Evolutionary conservation across 2,888 invertebrate genomes (phyloP).

Genomic region (Sinelater perroti): DNA sequence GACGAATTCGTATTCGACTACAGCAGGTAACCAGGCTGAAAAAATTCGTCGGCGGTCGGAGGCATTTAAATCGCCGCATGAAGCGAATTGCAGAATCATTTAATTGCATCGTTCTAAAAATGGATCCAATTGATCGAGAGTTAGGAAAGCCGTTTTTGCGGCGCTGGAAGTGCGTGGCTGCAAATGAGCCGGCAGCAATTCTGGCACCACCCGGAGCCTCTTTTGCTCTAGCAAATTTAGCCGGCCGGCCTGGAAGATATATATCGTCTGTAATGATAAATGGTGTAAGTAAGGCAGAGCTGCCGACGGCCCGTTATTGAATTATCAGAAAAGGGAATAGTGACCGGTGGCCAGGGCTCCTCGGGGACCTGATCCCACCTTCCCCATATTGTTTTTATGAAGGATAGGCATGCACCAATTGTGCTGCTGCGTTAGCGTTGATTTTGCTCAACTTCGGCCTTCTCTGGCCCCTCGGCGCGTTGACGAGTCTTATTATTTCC

Average conservation of each 20-base stretch:
- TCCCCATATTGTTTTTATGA: constrained; percentile 55
- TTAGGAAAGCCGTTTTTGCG: not conserved
- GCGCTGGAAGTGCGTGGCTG: too few relatives aligned
- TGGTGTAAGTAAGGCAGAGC: constrained; percentile 44
- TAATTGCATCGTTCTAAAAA: not conserved
- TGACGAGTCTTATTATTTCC: too few relatives aligned
- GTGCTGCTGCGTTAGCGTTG: constrained; percentile 36
- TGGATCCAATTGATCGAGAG: too few relatives aligned
- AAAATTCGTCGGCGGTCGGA: constrained; percentile 1
- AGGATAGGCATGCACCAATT: constrained; percentile 46
- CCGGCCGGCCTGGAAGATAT: constrained; percentile 3
- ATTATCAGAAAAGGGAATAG: constrained; percentile 58
- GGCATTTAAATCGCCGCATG: not conserved
- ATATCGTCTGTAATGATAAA: constrained; percentile 34
- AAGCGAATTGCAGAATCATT: not conserved
- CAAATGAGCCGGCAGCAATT: too few relatives aligned
- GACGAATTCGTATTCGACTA: constrained; percentile 26
- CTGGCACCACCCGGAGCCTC: too few relatives aligned
- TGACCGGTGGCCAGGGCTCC: constrained; percentile 55
- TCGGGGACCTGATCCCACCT: constrained; percentile 46
- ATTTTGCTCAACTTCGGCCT: constrained; percentile 30
- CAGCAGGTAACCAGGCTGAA: not conserved
- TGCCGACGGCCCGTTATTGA: constrained; percentile 56
- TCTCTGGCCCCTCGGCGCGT: constrained; percentile 1
- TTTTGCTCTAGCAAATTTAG: constrained; percentile 11